These are phyloP conservation scores for Hemibagrus guttatus DNA, from an alignment of 2,797 vertebrate species.

Conservation along the genomic window DNA sequence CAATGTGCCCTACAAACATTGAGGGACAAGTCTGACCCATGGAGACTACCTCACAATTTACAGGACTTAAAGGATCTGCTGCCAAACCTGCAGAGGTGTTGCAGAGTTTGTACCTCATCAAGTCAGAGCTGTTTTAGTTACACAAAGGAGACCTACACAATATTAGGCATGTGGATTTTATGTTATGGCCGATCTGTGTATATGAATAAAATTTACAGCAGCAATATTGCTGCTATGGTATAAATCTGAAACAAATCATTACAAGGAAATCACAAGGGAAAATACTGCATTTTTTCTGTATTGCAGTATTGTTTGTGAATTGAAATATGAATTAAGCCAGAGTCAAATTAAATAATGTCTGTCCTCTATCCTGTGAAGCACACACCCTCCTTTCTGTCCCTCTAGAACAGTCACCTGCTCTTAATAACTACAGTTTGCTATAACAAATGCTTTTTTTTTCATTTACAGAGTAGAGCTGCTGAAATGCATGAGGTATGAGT, in stretches of 20 bases:
- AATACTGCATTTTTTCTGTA: slow-evolving; percentile 24
- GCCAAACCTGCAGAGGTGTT: too few species aligned
- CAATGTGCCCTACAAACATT: too few species aligned
- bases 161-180: too few species aligned
- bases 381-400: not conserved
- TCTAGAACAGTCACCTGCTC: not conserved
- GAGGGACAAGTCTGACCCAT: too few species aligned
- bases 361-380: slow-evolving; percentile 2
- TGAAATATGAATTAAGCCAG: slow-evolving; percentile 13
- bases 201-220: slow-evolving; percentile 12
- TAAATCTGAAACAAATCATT: slow-evolving; percentile 29
- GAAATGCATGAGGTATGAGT: slow-evolving; percentile 14
- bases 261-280: not conserved
- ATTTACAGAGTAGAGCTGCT: not conserved
- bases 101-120: too few species aligned
- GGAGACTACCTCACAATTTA: too few species aligned
- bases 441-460: not conserved
- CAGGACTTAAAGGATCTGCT: too few species aligned
- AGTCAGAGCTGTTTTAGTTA: too few species aligned
- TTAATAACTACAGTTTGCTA: not conserved
- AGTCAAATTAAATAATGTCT: not conserved
- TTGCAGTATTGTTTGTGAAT: not conserved
- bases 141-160: too few species aligned
- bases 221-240: not conserved
- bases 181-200: not conserved